Conservation (phyloP, 2,888 invertebrate genomes). For the Ochropleura leucogaster region DNA sequence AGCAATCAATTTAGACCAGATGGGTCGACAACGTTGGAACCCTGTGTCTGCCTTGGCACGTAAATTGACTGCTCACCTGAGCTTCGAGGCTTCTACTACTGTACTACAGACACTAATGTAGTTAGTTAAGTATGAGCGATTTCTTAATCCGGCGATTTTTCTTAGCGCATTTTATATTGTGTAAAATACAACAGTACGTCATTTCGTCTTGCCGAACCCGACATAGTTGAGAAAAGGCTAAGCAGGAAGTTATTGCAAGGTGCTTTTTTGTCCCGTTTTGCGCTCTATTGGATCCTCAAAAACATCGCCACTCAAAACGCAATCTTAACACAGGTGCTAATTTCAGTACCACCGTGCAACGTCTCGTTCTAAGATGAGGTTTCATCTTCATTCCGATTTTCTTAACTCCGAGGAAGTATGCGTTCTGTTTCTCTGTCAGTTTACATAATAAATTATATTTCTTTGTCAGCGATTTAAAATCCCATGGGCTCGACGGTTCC, state of each 20-base stretch:
- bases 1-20: conserved; percentile 11
- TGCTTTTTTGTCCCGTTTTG: background rate
- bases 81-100: no score
- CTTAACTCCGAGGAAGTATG: background rate
- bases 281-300: background rate
- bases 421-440: conserved; percentile 16
- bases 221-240: background rate
- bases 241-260: background rate
- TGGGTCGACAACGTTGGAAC: background rate
- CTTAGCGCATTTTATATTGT: background rate
- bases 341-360: background rate
- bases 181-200: background rate
- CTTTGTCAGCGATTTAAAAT: conserved; percentile 26
- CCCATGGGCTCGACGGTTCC: conserved; percentile 10
- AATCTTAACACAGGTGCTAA: background rate
- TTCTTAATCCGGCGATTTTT: background rate
- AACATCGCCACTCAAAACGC: background rate
- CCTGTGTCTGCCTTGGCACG: background rate
- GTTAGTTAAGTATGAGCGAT: background rate
- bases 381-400: background rate
- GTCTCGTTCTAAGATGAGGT: background rate
- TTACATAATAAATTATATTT: conserved; percentile 29
- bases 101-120: no score
- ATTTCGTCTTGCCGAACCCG: background rate
- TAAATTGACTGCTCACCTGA: background rate